These are phyloP conservation scores for Acronicta psi DNA, from an alignment of 2,888 invertebrate genomes.

Conservation along the genomic window DNA sequence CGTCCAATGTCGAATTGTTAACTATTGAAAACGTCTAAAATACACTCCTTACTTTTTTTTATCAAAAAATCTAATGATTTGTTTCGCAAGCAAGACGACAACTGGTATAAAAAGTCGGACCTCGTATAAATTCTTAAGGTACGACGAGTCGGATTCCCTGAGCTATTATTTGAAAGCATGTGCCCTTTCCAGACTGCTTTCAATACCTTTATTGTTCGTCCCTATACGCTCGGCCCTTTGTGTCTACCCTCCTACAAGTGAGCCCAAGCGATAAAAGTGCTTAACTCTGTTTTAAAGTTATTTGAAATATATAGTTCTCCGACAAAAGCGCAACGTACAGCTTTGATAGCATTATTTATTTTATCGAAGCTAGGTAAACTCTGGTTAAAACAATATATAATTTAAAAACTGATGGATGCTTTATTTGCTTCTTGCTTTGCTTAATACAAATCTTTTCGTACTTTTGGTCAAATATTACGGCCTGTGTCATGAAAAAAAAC, in stretches of 20 bases:
- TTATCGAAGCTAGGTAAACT: not conserved
- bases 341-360: conserved; percentile 8
- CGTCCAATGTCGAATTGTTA: conserved; percentile 28
- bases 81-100: conserved; percentile 66
- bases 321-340: conserved; percentile 17
- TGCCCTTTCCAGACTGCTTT: conserved; percentile 74
- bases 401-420: not conserved
- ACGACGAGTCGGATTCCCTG: conserved; percentile 71
- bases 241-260: conserved; percentile 63
- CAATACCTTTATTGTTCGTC: conserved; percentile 75
- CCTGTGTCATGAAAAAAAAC: too few species aligned
- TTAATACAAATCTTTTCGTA: not conserved
- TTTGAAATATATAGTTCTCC: conserved; percentile 31
- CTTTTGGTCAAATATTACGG: not conserved
- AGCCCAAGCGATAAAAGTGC: conserved; percentile 48
- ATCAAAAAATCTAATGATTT: conserved; percentile 61
- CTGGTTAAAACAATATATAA: not conserved
- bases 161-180: conserved; percentile 76
- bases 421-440: not conserved
- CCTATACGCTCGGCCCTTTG: conserved; percentile 68
- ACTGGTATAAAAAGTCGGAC: conserved; percentile 66
- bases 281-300: conserved; percentile 45
- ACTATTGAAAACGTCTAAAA: conserved; percentile 19
- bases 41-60: conserved; percentile 14
- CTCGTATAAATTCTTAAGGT: conserved; percentile 70